Conservation (phyloP, 2,797 vertebrate genomes). For the Catostomus latipinnis region DNA sequence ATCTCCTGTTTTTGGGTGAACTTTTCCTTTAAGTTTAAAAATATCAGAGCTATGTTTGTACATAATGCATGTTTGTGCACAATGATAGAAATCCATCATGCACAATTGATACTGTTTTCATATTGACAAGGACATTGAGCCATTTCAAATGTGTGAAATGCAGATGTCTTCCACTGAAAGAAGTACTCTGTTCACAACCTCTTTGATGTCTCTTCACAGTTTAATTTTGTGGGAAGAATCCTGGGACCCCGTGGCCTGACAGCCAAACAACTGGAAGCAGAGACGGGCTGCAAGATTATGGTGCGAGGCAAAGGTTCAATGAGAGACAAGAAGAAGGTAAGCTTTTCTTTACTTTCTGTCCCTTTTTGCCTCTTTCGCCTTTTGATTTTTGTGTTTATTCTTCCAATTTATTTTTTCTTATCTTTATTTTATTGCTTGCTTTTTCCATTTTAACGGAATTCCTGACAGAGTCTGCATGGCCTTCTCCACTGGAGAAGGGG, state of each 20-base stretch:
- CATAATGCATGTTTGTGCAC: neutral
- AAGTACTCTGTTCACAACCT: conserved; percentile 22
- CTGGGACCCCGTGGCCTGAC: conserved; percentile 97
- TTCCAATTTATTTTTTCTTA: neutral
- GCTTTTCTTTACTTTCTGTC: neutral
- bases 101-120: too few species aligned
- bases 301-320: conserved; percentile 99
- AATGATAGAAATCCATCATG: neutral
- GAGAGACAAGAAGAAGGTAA: conserved; percentile 99
- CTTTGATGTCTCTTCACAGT: conserved; percentile 71
- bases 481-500: conserved; percentile 35
- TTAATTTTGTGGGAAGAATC: conserved; percentile 99
- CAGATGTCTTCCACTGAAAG: conserved; percentile 42
- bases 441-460: conserved; percentile 42
- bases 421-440: neutral
- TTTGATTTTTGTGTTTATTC: too few species aligned
- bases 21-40: too few species aligned
- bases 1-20: too few species aligned
- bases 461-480: conserved; percentile 34
- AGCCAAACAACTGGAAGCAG: conserved; percentile 97
- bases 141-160: conserved; percentile 32
- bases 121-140: too few species aligned
- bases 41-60: too few species aligned
- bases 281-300: conserved; percentile 99
- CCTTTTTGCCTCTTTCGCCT: neutral